Evolutionary conservation across 2,888 invertebrate genomes (phyloP).

Genomic region (Syrista parreyssii): DNA sequence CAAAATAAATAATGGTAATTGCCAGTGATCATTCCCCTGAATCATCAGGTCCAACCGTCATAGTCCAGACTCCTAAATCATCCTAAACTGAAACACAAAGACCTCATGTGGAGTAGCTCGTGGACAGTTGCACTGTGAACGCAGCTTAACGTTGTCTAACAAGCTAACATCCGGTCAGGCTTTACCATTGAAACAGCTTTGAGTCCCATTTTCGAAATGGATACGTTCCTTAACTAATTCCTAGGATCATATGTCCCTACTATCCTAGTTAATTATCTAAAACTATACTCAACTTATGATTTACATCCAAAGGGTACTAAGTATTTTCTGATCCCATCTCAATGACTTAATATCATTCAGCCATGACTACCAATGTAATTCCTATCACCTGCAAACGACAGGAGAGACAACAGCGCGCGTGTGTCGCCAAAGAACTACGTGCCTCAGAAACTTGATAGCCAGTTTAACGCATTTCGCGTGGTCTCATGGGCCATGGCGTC

Average conservation of each 20-base stretch:
- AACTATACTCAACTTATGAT: neutral
- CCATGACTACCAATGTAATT: neutral
- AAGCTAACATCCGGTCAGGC: neutral
- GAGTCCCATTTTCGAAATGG: neutral
- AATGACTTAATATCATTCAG: neutral
- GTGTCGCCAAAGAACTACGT: conserved; percentile 22
- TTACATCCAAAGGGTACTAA: neutral
- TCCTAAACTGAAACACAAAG: conserved; percentile 49
- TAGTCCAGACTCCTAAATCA: conserved; percentile 37
- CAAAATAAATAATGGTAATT: conserved; percentile 31
- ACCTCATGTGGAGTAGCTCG: conserved; percentile 39
- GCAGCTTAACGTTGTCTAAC: neutral
- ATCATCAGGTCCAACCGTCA: conserved; percentile 17
- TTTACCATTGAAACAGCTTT: neutral
- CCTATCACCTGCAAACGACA: neutral
- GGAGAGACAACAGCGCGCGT: neutral
- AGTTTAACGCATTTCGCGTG: conserved; percentile 43
- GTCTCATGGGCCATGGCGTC: conserved; percentile 30
- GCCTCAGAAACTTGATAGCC: conserved; percentile 44
- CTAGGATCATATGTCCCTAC: neutral
- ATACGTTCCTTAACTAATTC: neutral
- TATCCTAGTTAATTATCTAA: neutral
- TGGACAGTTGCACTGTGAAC: neutral
- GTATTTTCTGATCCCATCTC: neutral
- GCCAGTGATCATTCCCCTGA: conserved; percentile 25